Conservation (phyloP, 2,113 vertebrate species). For the Hippoglossus stenolepis region DNA sequence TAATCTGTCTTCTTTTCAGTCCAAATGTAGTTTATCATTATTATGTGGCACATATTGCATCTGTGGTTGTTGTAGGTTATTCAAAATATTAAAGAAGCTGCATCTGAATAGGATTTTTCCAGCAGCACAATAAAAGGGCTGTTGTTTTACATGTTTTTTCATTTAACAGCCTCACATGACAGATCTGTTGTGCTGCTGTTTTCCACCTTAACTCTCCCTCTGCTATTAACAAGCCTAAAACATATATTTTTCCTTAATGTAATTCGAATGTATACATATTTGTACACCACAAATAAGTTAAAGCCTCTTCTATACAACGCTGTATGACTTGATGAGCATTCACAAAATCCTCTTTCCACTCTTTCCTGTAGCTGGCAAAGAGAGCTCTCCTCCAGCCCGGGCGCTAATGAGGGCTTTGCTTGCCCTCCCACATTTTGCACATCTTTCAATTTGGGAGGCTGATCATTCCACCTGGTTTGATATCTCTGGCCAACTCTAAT, state of each 20-base stretch:
- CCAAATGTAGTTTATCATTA: background rate
- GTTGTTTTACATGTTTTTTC: constrained; percentile 16
- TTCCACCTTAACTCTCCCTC: background rate
- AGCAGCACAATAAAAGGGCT: constrained; percentile 13
- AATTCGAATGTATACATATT: constrained; percentile 30
- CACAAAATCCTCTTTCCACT: constrained; percentile 15
- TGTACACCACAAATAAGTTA: constrained; percentile 9
- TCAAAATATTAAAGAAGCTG: background rate
- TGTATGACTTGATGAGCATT: constrained; percentile 22
- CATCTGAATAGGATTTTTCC: constrained; percentile 14
- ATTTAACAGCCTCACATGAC: constrained; percentile 13
- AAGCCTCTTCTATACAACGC: constrained; percentile 10
- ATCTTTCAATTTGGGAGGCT: constrained; percentile 42
- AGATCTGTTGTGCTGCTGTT: background rate
- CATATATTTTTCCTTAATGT: background rate
- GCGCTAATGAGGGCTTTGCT: constrained; percentile 53
- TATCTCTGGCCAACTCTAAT: constrained; percentile 19
- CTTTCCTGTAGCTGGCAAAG: constrained; percentile 18
- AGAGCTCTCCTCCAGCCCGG: constrained; percentile 27
- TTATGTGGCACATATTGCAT: background rate
- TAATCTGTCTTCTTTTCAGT: constrained; percentile 11
- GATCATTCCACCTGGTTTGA: constrained; percentile 40
- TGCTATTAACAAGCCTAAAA: constrained; percentile 13
- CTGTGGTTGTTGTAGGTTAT: background rate
- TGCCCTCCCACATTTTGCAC: constrained; percentile 39